Evolutionary conservation across 2,888 invertebrate genomes (phyloP).

Genomic region (Cephus pygmeus): DNA sequence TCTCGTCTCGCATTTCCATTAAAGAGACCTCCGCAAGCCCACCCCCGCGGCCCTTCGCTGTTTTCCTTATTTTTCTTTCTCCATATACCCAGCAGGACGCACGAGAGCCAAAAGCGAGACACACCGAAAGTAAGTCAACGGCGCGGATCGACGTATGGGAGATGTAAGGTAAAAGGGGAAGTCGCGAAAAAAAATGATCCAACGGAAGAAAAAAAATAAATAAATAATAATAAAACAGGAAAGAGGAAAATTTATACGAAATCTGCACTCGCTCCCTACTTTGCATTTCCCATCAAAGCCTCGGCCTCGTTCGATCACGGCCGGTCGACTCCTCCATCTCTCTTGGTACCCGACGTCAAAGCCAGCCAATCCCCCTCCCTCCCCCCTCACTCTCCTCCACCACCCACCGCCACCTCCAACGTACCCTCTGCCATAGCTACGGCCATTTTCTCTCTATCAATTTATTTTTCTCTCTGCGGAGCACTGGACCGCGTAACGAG

Average conservation of each 20-base stretch:
- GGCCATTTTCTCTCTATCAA: slow-evolving; percentile 39
- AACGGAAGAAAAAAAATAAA: no score
- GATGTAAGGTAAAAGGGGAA: no score
- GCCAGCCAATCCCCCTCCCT: slow-evolving; percentile 11
- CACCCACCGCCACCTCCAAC: slow-evolving; percentile 9
- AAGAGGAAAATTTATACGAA: slow-evolving; percentile 15
- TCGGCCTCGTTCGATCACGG: slow-evolving; percentile 2
- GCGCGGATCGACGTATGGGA: no score
- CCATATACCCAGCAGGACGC: no score
- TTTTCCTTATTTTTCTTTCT: no score
- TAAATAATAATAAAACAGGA: no score
- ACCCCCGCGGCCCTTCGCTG: no score
- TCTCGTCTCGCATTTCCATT: no score
- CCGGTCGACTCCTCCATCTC: not conserved
- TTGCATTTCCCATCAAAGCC: slow-evolving; percentile 35
- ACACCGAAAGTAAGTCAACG: no score
- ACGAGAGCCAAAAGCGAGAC: no score
- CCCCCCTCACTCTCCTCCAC: slow-evolving; percentile 23
- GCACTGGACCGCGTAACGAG: slow-evolving; percentile 66
- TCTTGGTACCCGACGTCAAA: slow-evolving; percentile 4
- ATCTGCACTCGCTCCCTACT: slow-evolving; percentile 22
- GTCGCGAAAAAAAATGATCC: no score
- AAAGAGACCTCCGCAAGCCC: no score
- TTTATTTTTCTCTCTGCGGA: slow-evolving; percentile 46
- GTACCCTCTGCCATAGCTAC: slow-evolving; percentile 19